Evolutionary conservation across 2,113 vertebrate genomes (phyloP).

Genomic region (Chiloscyllium plagiosum): DNA sequence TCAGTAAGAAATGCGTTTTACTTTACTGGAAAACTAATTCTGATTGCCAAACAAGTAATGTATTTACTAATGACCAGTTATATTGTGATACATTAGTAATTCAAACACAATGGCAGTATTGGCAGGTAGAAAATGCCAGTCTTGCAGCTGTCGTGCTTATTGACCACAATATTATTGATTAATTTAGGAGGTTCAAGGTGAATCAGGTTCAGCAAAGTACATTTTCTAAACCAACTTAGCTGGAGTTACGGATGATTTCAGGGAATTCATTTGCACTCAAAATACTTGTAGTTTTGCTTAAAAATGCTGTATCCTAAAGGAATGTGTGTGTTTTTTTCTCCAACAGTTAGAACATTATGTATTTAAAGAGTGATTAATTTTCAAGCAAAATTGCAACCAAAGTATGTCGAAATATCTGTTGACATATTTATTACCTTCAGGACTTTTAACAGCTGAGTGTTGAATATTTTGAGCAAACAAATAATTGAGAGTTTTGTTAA

Average conservation of each 20-base stretch:
- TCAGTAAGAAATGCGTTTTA: slow-evolving; percentile 24
- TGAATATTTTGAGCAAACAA: not conserved
- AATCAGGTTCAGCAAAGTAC: slow-evolving; percentile 6
- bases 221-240: not conserved
- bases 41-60: slow-evolving; percentile 28
- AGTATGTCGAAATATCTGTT: not conserved
- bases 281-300: not conserved
- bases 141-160: slow-evolving; percentile 20
- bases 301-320: not conserved
- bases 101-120: slow-evolving; percentile 29
- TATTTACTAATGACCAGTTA: slow-evolving; percentile 26
- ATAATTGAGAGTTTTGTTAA: not conserved
- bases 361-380: not conserved
- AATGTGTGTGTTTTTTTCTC: not conserved
- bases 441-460: not conserved
- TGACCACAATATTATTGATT: slow-evolving; percentile 16
- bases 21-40: slow-evolving; percentile 3
- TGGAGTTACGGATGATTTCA: not conserved
- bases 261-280: not conserved
- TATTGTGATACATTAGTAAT: slow-evolving; percentile 29
- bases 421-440: not conserved
- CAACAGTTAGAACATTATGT: not conserved
- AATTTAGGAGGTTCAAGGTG: slow-evolving; percentile 24
- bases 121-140: slow-evolving; percentile 16
- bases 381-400: not conserved